Evolutionary conservation across 2,113 vertebrate species (phyloP), one percentile per base, ranked within the genome.

Genomic region (Bungarus multicinctus): DNA sequence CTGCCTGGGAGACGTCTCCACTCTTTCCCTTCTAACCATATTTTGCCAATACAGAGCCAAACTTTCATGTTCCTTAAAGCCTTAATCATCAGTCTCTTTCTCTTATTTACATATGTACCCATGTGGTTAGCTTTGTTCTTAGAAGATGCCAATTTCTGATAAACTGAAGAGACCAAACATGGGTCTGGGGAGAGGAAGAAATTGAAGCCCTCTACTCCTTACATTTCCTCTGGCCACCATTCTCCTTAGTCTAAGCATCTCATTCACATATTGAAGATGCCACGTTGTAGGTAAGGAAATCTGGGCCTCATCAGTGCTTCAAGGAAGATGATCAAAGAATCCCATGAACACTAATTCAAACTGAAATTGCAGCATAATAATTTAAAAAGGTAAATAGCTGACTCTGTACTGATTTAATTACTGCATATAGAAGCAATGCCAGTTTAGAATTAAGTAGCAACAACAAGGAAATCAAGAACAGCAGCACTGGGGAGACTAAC

Each of bases 1-100:
- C 95, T 96, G 55, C 95, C 94, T 96, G 96, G 95, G 94, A 96
- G 96, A 97, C 96, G 96, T 95, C 95, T 97, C 96, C 95, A 89
- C 91, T 96, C 95, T 92, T 94, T 93, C 91, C 95, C 95, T 94
- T 89, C 87, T 30, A 50, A 54, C 95, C 95, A 96, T 95, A 94
- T 92, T 96, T 93, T 96, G 96, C 96, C 96, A 96, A 95, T 95
- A 96, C 87, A 87, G 91, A 93, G 93, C 94, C 97, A 96, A 95
- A 89, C 60, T 94, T 96, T 95, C 95, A 94, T 96, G 27, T 55
- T 23, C 89, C 57, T 54, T 20, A 12, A 27, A 27, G n/a, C 39
- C 47, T 88, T 25, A 30, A 92, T 69, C 74, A 81, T 81, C 7
- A 34, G 85, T 8, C 88, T 90, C 81, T 95, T 93, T 91, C 94